Evolutionary conservation across 2,888 invertebrate genomes (phyloP), one percentile per base, ranked within the genome.

Genomic region (Pediacus dermestoides): DNA sequence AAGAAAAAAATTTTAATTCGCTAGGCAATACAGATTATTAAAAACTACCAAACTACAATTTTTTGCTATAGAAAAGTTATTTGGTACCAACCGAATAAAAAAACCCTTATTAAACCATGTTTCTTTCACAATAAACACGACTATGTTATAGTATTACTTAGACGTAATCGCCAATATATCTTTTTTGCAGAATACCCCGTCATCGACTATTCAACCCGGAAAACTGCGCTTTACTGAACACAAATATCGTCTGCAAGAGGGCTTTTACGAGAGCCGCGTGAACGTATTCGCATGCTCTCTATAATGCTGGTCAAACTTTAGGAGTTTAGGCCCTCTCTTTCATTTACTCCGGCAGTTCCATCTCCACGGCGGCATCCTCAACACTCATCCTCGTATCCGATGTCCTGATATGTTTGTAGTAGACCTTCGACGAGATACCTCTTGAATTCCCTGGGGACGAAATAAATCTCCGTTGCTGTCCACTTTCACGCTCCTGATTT

Each of bases 401-500:
- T 38, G 27, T 38, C 36, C 38, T 27, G 40, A 42, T 37, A 39
- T 43, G 47, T 48, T 48, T 42, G 47, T 38, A 30, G 30, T 39
- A 37, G 44, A 21, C 44, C 36, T 42, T 42, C 30, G 39, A 37
- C 38, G 46, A 40, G 23, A 30, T 31, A n/a, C 28, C 30, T 31
- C 13, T n/a, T n/a, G 22, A 31, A 37, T 40, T 30, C 44, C 37
- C 38, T 12, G 7, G 46, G 28, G 46, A 42, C 42, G 34, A 34
- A 40, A 46, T 46, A 46, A 49, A 49, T 44, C 49, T 42, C 26
- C 38, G 30, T 38, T 36, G 43, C 40, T 41, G 49, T 49, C 49
- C 46, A 44, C 38, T 48, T 46, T 44, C 44, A 39, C 41, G 44
- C 42, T 37, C 37, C 41, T 44, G 48, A 40, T 45, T 48, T 39